Base-by-base conservation (phyloP, 2,888 invertebrate species). In the Marasmarcha lunaedactyla region DNA sequence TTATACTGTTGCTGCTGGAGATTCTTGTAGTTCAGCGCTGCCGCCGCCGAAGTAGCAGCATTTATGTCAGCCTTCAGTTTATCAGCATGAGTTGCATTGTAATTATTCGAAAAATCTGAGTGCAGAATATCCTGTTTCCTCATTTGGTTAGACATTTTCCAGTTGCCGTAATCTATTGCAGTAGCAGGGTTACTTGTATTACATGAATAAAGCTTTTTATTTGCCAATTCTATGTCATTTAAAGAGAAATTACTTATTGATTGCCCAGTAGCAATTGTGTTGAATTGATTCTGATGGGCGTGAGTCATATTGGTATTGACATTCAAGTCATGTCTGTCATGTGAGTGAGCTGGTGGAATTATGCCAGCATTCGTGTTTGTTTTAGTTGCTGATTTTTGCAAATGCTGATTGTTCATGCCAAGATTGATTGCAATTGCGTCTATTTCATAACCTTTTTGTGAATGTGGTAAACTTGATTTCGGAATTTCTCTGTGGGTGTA, bases 351-450 rank as follows among this genome's bases (percentile, higher is more conserved):
- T 20, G 70, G 71, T 14, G 68, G 68, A 44, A 69, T 64, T 46
- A 62, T 71, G 35, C 55, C 57, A 9, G 59, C 35, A 39, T 51
- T 59, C 2, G 58, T 49, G 41, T 48, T 55, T 1, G 61, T 39
- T 43, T 77, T 79, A 0, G 54, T 36, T 35, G 60, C 44, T 1
- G 59, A 45, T 53, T 74, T 79, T 45, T 68, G 68, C 26, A 66
- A 39, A 15, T 68, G 63, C 47, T 71, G 71, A 48, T 57, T 72
- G 50, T 63, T 74, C 26, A 83, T 58, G 14, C 77, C 81, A 15
- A 81, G 68, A 50, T 79, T 81, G 14, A 79, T 72, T 26, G 78
- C 79, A 40, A 78, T 76, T 2, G 73, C 59, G 42, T 78, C 77
- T 12, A 78, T 68, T 41, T 81, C 78, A 50, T 68, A 78, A 9